These are phyloP conservation scores for Oenanthe oenanthe DNA, from an alignment of 2,113 vertebrate species.

Conservation along the genomic window DNA sequence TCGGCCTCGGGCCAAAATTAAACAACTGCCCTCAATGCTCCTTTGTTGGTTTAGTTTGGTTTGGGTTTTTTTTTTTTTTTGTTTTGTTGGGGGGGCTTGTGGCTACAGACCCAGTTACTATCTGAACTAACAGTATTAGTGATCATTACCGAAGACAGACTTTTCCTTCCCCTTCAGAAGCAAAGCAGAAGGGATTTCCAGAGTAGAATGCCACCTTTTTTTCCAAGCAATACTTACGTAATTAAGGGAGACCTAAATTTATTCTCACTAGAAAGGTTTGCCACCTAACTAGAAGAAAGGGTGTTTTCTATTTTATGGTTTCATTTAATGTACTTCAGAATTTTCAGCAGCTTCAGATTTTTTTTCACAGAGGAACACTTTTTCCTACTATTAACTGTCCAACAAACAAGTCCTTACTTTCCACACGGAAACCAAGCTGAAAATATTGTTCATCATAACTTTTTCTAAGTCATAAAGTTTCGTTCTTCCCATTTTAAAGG, in stretches of 20 bases:
- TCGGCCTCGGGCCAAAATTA: neutral
- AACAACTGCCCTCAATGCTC: too few relatives aligned
- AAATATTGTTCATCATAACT: neutral
- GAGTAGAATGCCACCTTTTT: neutral
- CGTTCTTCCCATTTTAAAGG: neutral
- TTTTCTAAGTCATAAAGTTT: neutral
- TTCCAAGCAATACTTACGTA: neutral
- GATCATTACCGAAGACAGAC: neutral
- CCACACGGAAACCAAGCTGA: neutral
- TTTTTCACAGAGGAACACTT: neutral
- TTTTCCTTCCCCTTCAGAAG: neutral
- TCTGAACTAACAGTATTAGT: neutral
- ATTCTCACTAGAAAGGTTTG: neutral
- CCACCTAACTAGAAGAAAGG: neutral
- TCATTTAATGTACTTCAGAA: neutral
- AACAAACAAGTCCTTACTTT: neutral
- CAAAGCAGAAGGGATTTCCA: neutral
- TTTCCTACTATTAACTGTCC: neutral
- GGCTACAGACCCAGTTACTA: accelerated
- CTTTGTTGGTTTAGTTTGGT: neutral
- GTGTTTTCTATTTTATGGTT: neutral
- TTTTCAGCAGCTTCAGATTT: neutral
- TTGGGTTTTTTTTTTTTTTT: neutral
- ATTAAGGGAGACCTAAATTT: neutral
- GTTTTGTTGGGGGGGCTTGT: neutral